Conservation (phyloP, 2,113 vertebrate genomes). For the Sula dactylatra region DNA sequence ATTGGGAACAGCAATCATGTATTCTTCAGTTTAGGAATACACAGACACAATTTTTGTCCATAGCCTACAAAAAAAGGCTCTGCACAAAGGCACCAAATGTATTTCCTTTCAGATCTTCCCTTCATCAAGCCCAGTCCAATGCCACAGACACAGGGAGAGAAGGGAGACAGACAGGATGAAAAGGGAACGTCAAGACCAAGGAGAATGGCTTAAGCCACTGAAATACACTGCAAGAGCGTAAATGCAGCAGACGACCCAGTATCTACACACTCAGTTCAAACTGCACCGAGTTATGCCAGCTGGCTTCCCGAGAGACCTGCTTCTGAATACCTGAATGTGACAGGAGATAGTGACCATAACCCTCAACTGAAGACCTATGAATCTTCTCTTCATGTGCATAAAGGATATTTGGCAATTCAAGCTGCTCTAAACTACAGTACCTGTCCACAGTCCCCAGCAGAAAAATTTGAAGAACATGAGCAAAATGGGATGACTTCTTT, state of each 20-base stretch:
- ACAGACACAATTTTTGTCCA: conserved; percentile 13
- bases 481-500: background rate
- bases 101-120: background rate
- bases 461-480: background rate
- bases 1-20: background rate
- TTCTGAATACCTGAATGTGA: background rate
- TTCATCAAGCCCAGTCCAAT: background rate
- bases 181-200: background rate
- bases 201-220: background rate
- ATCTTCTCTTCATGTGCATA: background rate
- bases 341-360: background rate
- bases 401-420: background rate
- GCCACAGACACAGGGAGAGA: background rate
- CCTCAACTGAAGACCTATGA: background rate
- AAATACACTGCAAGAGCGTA: background rate
- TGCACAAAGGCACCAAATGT: background rate
- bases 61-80: background rate
- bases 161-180: background rate
- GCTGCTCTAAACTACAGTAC: background rate
- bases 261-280: background rate
- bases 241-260: background rate
- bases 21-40: conserved; percentile 33
- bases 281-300: background rate
- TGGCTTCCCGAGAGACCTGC: background rate
- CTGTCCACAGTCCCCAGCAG: background rate